Base-by-base conservation (phyloP, 2,888 invertebrate genomes). In the Gandaritis pyraliata region DNA sequence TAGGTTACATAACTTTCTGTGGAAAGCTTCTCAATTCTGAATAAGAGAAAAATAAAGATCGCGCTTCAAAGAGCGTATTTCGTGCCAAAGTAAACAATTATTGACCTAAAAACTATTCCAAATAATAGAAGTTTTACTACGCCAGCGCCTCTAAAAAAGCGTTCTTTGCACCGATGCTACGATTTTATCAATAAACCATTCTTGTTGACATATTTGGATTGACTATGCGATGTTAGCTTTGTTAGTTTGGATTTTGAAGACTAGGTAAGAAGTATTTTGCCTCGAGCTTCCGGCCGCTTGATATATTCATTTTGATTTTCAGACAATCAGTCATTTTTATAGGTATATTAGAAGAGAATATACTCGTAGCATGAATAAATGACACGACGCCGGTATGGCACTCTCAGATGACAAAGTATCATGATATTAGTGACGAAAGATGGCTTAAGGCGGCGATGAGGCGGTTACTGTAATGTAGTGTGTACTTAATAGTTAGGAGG, bases 351-450 rank as follows among this genome's bases (percentile, higher is more conserved):
- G 7, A 43, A 49, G 43, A 7, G 33, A 50, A 33, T 33, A 33
- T 33, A 33, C 23, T 23, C 23, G 3, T 23, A n/a, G 29, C 29
- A 29, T 61, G 46, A 56, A 61, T 62, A 58, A 58, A 51, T 55
- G 43, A 11, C 29, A 39, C 51, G 15, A 55, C 33, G 33, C 53
- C 47, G 29, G 38, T 16, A 43, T 41, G 50, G 52, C 47, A 41
- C 58, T 41, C 53, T 38, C 41, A 33, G 46, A 59, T 51, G 58
- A 55, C 41, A 58, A 43, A 58, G 53, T 63, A 63, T 58, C 43
- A 48, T 58, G 46, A 51, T 54, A 58, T 62, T 53, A 58, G 62
- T 62, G 61, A 57, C 57, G 57, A 53, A 48, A 53, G 58, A 56
- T 56, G 53, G 53, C 53, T 57, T 45, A 43, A 46, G 52, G 11